Evolutionary conservation across 2,888 invertebrate species (phyloP).

Genomic region (Drosophila paranaensis): DNA sequence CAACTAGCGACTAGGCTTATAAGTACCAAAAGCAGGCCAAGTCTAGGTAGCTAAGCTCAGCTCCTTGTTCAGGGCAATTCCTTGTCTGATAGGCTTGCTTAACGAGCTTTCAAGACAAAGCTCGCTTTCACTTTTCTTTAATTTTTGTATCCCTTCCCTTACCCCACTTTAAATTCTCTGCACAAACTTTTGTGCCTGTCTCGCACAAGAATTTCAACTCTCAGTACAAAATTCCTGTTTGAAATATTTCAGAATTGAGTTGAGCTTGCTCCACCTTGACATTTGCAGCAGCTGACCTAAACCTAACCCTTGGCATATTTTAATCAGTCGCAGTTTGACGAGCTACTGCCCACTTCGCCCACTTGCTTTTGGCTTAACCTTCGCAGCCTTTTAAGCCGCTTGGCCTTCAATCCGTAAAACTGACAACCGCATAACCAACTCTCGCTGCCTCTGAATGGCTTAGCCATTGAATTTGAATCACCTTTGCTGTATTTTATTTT

Average conservation of each 20-base stretch:
- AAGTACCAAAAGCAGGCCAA: too few species aligned
- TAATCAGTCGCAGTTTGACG: constrained; percentile 26
- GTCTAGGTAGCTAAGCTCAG: too few species aligned
- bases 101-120: too few species aligned
- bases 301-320: background rate
- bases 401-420: constrained; percentile 56
- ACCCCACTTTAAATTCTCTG: background rate
- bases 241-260: background rate
- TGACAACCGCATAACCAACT: constrained; percentile 27
- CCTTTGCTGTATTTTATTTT: constrained; percentile 23
- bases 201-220: background rate
- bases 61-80: too few species aligned
- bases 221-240: background rate
- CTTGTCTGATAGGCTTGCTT: too few species aligned
- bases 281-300: background rate
- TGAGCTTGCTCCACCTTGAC: background rate
- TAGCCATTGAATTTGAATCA: constrained; percentile 67
- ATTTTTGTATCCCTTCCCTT: too few species aligned
- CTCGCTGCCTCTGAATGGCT: constrained; percentile 22
- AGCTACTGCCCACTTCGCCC: constrained; percentile 9
- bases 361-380: constrained; percentile 55
- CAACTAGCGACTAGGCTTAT: too few species aligned
- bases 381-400: constrained; percentile 69
- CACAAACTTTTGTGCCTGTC: background rate
- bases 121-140: too few species aligned